Evolutionary conservation across 2,797 vertebrate species (phyloP).

Genomic region (Cynopterus sphinx): DNA sequence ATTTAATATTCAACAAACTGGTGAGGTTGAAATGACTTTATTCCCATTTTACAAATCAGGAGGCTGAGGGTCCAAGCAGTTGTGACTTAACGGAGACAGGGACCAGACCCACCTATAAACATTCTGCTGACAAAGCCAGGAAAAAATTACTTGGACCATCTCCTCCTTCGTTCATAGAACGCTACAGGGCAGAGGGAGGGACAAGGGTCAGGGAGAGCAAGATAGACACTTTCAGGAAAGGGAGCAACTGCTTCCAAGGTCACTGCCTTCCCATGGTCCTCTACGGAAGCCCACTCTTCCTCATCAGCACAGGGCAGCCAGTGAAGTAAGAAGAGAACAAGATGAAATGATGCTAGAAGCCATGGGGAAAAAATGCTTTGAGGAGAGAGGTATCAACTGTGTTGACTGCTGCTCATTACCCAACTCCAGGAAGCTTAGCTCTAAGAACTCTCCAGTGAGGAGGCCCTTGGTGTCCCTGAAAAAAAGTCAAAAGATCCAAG

Average conservation of each 20-base stretch:
- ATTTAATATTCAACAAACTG: not conserved
- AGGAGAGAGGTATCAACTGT: rapidly evolving
- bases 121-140: not conserved
- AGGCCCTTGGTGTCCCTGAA: not conserved
- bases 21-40: not conserved
- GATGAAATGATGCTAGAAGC: not conserved
- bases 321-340: not conserved
- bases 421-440: not conserved
- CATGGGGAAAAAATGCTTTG: not conserved
- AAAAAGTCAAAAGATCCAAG: not conserved
- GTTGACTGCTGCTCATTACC: not conserved
- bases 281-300: not conserved
- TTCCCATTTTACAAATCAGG: not conserved
- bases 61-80: not conserved
- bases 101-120: not conserved
- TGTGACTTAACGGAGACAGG: not conserved
- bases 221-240: not conserved
- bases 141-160: not conserved
- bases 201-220: not conserved
- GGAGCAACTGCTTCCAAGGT: not conserved
- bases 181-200: not conserved
- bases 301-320: no score
- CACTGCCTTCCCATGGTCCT: not conserved
- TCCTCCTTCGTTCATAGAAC: not conserved
- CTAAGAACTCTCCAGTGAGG: not conserved